Conservation (phyloP, 2,888 invertebrate species). For the Mythimna lalbum region DNA sequence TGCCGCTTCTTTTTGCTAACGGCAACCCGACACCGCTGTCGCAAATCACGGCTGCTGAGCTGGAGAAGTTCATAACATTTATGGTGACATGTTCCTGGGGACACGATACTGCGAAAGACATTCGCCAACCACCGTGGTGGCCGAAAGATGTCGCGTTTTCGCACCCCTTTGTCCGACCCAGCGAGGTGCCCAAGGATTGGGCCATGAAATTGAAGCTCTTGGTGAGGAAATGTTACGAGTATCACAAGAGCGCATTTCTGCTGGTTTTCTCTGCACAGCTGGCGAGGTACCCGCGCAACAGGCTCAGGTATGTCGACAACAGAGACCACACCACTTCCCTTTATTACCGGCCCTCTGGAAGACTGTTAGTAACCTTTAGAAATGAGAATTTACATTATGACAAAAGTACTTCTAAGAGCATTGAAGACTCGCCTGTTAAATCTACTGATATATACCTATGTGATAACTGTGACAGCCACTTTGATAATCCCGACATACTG, state of each 20-base stretch:
- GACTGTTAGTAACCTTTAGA: conserved; percentile 93
- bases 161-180: conserved; percentile 92
- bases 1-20: conserved; percentile 93
- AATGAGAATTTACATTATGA: conserved; percentile 93
- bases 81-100: conserved; percentile 95
- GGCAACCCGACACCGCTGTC: conserved; percentile 93
- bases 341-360: conserved; percentile 92
- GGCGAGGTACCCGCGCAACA: conserved; percentile 91
- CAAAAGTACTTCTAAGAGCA: conserved; percentile 57
- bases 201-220: conserved; percentile 91
- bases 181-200: conserved; percentile 88
- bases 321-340: conserved; percentile 94
- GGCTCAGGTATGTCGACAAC: conserved; percentile 93
- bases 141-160: conserved; percentile 92
- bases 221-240: conserved; percentile 93
- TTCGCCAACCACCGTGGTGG: conserved; percentile 93
- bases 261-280: conserved; percentile 93
- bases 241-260: conserved; percentile 93
- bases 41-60: conserved; percentile 91
- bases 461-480: conserved; percentile 94
- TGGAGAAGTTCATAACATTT: conserved; percentile 93
- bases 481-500: conserved; percentile 87
- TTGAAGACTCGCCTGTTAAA: conserved; percentile 88
- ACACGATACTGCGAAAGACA: conserved; percentile 90
- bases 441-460: conserved; percentile 93